phyloP scores from a whole-genome alignment of 2,888 invertebrate genomes.

The Acronicta alni region DNA sequence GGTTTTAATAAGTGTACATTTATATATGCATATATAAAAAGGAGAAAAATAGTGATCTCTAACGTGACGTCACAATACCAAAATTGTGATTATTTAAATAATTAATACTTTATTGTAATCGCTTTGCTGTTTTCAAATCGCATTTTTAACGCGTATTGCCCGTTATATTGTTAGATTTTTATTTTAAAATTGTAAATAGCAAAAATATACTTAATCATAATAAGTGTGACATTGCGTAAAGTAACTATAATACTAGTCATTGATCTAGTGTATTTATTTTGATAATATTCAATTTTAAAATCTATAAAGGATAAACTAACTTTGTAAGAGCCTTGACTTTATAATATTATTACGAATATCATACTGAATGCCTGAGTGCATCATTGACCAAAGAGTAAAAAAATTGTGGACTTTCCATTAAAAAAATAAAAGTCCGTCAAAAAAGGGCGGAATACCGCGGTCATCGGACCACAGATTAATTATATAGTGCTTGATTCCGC shows the following conservation, averaged over 20 bases:
- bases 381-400: constrained; percentile 73
- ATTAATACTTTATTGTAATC: constrained; percentile 64
- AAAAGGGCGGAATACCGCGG: constrained; percentile 54
- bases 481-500: constrained; percentile 38
- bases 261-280: constrained; percentile 88
- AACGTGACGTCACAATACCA: constrained; percentile 86
- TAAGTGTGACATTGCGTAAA: constrained; percentile 76
- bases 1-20: constrained; percentile 71
- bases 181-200: constrained; percentile 70
- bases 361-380: constrained; percentile 66
- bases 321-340: constrained; percentile 56
- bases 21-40: constrained; percentile 88
- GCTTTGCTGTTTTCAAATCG: constrained; percentile 76
- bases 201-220: constrained; percentile 61
- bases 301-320: constrained; percentile 59
- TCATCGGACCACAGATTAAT: constrained; percentile 50
- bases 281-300: constrained; percentile 65
- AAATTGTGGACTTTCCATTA: constrained; percentile 46
- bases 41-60: constrained; percentile 84
- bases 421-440: constrained; percentile 46
- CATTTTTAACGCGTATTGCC: constrained; percentile 81
- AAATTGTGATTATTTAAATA: constrained; percentile 78
- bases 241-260: constrained; percentile 87
- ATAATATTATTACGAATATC: constrained; percentile 40
- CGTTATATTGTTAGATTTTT: constrained; percentile 68